Base-by-base conservation (phyloP, 2,888 invertebrate genomes). In the Nasonia oneida region DNA sequence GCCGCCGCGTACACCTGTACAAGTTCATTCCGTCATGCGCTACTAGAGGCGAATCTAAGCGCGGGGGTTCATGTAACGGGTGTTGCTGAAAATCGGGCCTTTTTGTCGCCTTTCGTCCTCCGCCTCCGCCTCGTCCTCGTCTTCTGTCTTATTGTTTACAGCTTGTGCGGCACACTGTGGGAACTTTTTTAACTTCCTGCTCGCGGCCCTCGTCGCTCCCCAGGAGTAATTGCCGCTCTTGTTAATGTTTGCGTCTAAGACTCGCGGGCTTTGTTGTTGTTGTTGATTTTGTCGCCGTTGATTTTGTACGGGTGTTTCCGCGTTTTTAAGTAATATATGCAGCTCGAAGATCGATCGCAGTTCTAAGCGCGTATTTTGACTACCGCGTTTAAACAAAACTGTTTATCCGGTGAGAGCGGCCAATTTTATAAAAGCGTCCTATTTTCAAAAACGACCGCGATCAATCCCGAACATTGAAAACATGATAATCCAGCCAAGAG, bases 1-100 rank as follows among this genome's bases (percentile, higher is more conserved):
- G 42, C 50, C 37, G 67, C 37, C 50, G 67, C 29, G 53, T 61
- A 73, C 78, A 57, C 84, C 76, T 80, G 75, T 85, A 81, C 70
- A 67, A 74, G 33, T 47, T 42, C 18, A 5, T 15, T 76, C 84
- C 79, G 84, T 85, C 81, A 50, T 64, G 77, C 84, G 81, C 84
- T 84, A 53, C 83, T 77, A 77, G 76, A 85, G 84, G 83, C 87
- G 86, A 88, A 87, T 87, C 87, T 77, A 75, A 79, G 73, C 74
- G 76, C 75, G 83, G 81, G 83, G 85, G 81, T 80, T 84, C 85
- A 82, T 77, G 64, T 88, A 88, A 85, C 88, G 84, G 87, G 86
- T 84, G 83, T 64, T 79, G 74, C 76, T 87, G 71, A 71, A 80
- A 71, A 76, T 76, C 77, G 18, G 15, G 57, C 76, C 37, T 37